Evolutionary conservation across 2,888 invertebrate genomes (phyloP).

Genomic region (Tiphia femorata): DNA sequence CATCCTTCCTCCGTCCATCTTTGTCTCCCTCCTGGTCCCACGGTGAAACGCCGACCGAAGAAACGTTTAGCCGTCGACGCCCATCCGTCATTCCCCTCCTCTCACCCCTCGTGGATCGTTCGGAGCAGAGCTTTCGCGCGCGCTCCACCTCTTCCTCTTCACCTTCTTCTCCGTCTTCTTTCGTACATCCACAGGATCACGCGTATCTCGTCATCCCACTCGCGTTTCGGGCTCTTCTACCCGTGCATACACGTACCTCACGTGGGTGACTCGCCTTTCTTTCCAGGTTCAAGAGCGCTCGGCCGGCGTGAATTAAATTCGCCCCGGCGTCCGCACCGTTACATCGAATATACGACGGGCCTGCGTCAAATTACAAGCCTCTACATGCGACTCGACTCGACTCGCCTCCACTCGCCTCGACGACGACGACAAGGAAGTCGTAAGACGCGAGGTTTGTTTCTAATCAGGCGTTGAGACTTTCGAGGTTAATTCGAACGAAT

Average conservation of each 20-base stretch:
- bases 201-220: not conserved
- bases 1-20: too few species aligned
- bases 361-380: slow-evolving; percentile 14
- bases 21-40: too few species aligned
- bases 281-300: not conserved
- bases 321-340: slow-evolving; percentile 12
- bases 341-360: slow-evolving; percentile 10
- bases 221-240: not conserved
- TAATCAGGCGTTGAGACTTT: slow-evolving; percentile 15
- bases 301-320: slow-evolving; percentile 14
- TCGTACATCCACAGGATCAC: not conserved
- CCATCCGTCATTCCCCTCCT: too few species aligned
- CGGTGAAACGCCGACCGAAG: too few species aligned
- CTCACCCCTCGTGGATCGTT: too few species aligned
- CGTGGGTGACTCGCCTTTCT: slow-evolving; percentile 15
- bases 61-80: too few species aligned
- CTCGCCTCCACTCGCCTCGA: not conserved
- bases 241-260: too few species aligned
- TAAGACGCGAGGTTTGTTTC: slow-evolving; percentile 5
- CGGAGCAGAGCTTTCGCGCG: too few species aligned
- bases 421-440: slow-evolving; percentile 14
- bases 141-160: too few species aligned
- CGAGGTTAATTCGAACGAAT: slow-evolving; percentile 37
- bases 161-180: not conserved
- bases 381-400: not conserved